phyloP scores from a whole-genome alignment of 1,140 invertebrate species.

The Ceratina calcarata region DNA sequence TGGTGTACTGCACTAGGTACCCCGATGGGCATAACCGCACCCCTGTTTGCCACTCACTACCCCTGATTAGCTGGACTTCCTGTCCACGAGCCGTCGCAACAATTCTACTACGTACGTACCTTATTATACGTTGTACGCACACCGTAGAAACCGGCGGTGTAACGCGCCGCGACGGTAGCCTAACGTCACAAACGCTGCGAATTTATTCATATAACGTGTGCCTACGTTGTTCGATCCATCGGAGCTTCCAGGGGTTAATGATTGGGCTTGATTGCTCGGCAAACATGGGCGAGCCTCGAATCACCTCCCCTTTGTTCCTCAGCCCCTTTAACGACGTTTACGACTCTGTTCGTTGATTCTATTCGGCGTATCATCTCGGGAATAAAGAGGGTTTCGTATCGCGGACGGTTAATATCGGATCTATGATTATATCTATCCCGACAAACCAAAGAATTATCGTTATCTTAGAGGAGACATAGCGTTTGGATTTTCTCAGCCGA shows the following conservation, averaged over 20 bases:
- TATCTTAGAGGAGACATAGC: too few species aligned
- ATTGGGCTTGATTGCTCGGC: constrained; percentile 80
- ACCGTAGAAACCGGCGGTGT: not conserved
- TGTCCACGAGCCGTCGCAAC: constrained; percentile 74
- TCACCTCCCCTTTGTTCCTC: constrained; percentile 48
- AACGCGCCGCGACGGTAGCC: not conserved
- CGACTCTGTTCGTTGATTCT: constrained; percentile 46
- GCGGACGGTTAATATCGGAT: constrained; percentile 31
- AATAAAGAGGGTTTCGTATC: constrained; percentile 22
- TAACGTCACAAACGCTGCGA: constrained; percentile 40
- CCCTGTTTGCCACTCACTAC: constrained; percentile 81
- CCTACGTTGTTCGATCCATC: constrained; percentile 59
- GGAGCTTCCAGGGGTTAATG: constrained; percentile 74
- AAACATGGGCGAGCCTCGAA: constrained; percentile 78
- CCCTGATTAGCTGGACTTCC: constrained; percentile 80
- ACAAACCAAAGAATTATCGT: not conserved
- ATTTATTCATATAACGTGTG: constrained; percentile 67
- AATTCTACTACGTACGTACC: constrained; percentile 28
- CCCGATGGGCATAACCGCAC: constrained; percentile 73
- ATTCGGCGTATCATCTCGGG: constrained; percentile 35
- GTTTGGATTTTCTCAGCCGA: too few species aligned
- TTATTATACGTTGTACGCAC: too few species aligned
- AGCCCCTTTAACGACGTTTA: constrained; percentile 50
- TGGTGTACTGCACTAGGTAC: constrained; percentile 57
- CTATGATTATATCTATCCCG: not conserved